phyloP scores from a whole-genome alignment of 1,140 invertebrate species.

The Teleogryllus occipitalis region DNA sequence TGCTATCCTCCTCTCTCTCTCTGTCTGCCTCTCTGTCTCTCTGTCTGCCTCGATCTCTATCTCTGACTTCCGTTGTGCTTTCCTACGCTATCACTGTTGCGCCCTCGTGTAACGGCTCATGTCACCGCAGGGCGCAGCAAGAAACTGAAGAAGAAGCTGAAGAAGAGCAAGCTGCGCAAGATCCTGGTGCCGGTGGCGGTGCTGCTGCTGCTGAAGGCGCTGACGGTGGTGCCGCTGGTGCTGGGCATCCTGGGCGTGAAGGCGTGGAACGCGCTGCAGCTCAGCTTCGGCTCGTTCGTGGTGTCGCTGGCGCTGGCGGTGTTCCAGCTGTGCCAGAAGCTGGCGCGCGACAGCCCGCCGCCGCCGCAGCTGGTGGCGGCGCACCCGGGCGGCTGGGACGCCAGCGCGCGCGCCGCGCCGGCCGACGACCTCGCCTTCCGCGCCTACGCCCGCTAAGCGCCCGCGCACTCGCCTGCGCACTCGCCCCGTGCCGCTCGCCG shows the following conservation, averaged over 20 bases:
- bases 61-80: no score
- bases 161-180: constrained; percentile 18
- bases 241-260: constrained; percentile 20
- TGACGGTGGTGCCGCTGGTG: constrained; percentile 15
- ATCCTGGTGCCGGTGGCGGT: constrained; percentile 16
- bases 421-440: constrained; percentile 13
- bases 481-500: no score
- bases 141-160: constrained; percentile 12
- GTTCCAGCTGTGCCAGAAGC: constrained; percentile 16
- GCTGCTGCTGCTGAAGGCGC: constrained; percentile 14
- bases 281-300: constrained; percentile 20
- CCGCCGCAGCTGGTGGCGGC: constrained; percentile 10
- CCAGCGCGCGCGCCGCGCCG: neutral
- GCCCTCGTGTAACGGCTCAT: no score
- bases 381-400: constrained; percentile 8
- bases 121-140: neutral
- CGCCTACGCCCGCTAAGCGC: neutral
- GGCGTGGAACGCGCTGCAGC: constrained; percentile 17
- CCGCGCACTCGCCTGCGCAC: no score
- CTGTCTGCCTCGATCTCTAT: no score
- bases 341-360: neutral
- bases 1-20: neutral
- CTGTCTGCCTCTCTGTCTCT: neutral
- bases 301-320: constrained; percentile 17
- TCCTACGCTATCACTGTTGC: no score